phyloP scores from a whole-genome alignment of 2,113 vertebrate species.

The Spheniscus mendiculus region DNA sequence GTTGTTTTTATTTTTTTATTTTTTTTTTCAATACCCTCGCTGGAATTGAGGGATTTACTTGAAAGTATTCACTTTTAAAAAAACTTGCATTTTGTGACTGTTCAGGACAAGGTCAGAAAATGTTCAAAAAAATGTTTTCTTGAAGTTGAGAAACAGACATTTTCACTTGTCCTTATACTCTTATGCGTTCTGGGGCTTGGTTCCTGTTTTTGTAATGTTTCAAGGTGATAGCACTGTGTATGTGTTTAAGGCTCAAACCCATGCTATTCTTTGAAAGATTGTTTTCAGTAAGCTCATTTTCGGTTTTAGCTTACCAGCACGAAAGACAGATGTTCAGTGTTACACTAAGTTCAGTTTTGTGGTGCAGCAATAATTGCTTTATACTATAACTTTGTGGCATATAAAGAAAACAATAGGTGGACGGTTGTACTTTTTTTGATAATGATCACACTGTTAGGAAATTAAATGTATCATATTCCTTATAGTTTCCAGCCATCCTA shows the following conservation, averaged over 20 bases:
- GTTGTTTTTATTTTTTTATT: background rate
- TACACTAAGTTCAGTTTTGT: background rate
- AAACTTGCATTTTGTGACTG: background rate
- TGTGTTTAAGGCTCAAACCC: background rate
- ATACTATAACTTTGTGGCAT: background rate
- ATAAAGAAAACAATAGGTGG: background rate
- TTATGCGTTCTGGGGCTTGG: background rate
- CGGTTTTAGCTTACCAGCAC: background rate
- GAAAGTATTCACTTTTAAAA: background rate
- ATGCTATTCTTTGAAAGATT: background rate
- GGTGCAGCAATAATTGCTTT: slow-evolving; percentile 1
- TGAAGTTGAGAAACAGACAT: background rate
- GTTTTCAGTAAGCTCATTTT: background rate
- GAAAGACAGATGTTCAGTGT: slow-evolving; percentile 12
- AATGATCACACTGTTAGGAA: slow-evolving; percentile 12
- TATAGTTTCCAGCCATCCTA: background rate
- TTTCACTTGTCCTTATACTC: background rate
- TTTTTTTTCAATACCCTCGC: background rate
- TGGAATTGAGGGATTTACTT: background rate
- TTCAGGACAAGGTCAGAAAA: background rate
- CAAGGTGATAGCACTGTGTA: background rate
- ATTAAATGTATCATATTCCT: slow-evolving; percentile 35
- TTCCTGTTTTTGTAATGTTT: background rate
- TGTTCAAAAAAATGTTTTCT: background rate
- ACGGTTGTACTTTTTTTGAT: slow-evolving; percentile 14